These are phyloP conservation scores for Bambusicola thoracicus DNA, from an alignment of 2,113 vertebrate species.

Conservation along the genomic window DNA sequence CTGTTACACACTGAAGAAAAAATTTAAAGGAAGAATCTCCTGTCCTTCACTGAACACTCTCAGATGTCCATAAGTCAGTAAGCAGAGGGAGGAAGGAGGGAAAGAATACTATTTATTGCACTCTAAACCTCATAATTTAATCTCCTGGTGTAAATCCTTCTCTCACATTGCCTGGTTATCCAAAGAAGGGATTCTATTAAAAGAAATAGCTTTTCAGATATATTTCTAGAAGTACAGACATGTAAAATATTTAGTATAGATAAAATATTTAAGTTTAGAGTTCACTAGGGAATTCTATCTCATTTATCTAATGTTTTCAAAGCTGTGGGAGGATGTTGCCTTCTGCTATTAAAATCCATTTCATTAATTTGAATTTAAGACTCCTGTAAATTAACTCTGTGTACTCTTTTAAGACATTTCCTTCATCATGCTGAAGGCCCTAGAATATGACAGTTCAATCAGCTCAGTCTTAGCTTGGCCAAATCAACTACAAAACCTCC, in stretches of 20 bases:
- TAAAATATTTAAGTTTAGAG: background rate
- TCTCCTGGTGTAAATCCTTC: background rate
- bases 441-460: background rate
- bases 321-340: background rate
- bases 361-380: background rate
- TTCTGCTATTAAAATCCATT: background rate
- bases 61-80: background rate
- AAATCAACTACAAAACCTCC: background rate
- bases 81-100: background rate
- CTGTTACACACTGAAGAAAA: background rate
- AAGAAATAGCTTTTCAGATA: background rate
- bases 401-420: background rate
- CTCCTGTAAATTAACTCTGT: background rate
- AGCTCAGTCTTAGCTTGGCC: background rate
- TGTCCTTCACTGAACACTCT: background rate
- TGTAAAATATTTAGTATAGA: background rate
- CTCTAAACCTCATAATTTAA: background rate
- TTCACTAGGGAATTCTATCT: background rate
- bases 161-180: background rate
- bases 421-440: rapidly evolving
- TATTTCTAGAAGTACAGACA: background rate
- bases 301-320: background rate
- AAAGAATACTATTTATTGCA: background rate
- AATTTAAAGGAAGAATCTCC: background rate
- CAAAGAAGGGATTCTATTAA: background rate